Percentiles rank a stretch among this genome's conserved stretches.
phyloP scores from a whole-genome alignment of 2,888 invertebrate genomes.

The Yponomeuta cagnagella region DNA sequence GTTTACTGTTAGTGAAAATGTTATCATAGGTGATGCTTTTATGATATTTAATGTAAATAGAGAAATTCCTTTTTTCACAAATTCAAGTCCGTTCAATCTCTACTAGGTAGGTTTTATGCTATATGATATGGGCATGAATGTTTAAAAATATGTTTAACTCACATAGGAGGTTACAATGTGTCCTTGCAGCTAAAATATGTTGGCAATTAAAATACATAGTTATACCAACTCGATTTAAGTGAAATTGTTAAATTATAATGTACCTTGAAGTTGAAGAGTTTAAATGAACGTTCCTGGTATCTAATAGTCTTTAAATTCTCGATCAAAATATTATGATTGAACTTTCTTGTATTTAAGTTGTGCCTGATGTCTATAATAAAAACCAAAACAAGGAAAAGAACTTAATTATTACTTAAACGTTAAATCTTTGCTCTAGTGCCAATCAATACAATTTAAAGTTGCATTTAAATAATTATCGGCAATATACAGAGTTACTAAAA shows the following conservation, averaged over 20 bases:
- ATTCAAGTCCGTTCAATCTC: no score
- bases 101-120: no score
- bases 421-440: background rate
- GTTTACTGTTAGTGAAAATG: background rate
- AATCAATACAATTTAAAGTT: background rate
- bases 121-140: no score
- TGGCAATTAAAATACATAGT: background rate
- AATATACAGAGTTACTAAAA: background rate
- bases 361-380: background rate
- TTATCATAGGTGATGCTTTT: background rate
- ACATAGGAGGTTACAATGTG: no score
- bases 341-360: slow-evolving; percentile 16
- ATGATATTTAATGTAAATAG: background rate
- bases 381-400: background rate
- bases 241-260: slow-evolving; percentile 28
- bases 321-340: slow-evolving; percentile 46
- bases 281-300: slow-evolving; percentile 50
- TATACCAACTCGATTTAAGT: slow-evolving; percentile 7
- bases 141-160: no score
- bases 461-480: background rate
- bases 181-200: no score
- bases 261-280: slow-evolving; percentile 24
- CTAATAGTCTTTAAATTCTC: slow-evolving; percentile 43
- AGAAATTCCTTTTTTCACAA: background rate
- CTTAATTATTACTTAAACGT: background rate